phyloP scores from a whole-genome alignment of 2,797 vertebrate species.

The Melopsittacus undulatus region DNA sequence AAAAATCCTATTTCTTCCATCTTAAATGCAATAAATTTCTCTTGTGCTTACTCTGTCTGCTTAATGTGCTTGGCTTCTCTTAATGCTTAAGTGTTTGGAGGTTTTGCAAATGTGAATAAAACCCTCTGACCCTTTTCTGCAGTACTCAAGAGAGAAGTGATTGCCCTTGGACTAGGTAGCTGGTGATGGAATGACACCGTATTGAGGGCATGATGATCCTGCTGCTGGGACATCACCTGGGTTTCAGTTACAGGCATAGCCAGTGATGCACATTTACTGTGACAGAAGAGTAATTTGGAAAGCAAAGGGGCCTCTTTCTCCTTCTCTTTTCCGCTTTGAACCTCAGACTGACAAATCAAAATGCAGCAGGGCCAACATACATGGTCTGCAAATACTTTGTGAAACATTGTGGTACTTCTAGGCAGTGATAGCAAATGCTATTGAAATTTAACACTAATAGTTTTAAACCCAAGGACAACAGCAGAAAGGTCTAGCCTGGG shows the following conservation, averaged over 20 bases:
- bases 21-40: neutral
- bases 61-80: neutral
- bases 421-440: neutral
- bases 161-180: neutral
- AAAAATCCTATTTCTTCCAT: neutral
- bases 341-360: conserved; percentile 9
- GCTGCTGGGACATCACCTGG: neutral
- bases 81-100: neutral
- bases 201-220: neutral
- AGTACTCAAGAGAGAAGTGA: neutral
- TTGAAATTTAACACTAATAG: neutral
- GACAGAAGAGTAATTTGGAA: neutral
- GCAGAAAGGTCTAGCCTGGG: neutral
- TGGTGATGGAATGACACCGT: accelerated
- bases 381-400: conserved; percentile 21
- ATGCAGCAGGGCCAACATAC: neutral
- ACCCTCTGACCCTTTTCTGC: accelerated
- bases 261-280: neutral
- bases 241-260: neutral
- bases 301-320: neutral
- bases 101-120: neutral
- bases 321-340: neutral
- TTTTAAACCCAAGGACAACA: neutral
- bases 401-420: neutral
- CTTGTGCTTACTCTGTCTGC: neutral